Conservation (phyloP, 2,888 invertebrate species). For the Perizoma flavofasciatum region DNA sequence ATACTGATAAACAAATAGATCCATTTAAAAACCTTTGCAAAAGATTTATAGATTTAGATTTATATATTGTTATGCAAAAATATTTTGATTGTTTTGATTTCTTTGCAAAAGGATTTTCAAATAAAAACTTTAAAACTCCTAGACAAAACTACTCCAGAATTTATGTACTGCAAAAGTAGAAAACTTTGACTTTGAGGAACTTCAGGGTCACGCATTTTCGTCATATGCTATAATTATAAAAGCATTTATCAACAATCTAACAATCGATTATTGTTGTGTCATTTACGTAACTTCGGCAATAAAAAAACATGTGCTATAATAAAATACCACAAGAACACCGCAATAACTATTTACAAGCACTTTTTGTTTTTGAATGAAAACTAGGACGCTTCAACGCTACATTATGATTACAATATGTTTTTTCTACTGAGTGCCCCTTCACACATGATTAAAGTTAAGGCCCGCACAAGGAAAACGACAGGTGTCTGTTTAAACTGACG, state of each 20-base stretch:
- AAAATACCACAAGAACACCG: slow-evolving; percentile 7
- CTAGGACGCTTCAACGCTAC: slow-evolving; percentile 24
- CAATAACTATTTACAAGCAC: slow-evolving; percentile 11
- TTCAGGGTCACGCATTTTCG: not conserved
- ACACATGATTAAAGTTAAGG: slow-evolving; percentile 36
- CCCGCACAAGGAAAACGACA: slow-evolving; percentile 3
- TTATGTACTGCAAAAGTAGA: no score
- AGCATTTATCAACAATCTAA: slow-evolving; percentile 9
- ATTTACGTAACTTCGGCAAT: slow-evolving; percentile 14
- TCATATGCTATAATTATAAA: slow-evolving; percentile 3
- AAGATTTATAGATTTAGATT: no score
- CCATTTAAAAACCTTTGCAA: no score
- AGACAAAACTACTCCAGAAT: no score
- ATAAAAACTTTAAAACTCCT: no score
- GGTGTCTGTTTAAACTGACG: not conserved
- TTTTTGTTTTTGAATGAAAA: slow-evolving; percentile 24
- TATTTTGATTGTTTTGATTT: no score
- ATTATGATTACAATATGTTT: slow-evolving; percentile 18
- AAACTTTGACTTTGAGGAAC: no score
- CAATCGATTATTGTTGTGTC: slow-evolving; percentile 22
- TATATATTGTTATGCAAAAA: no score
- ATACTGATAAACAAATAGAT: no score
- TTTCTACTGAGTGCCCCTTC: slow-evolving; percentile 14
- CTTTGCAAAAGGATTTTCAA: no score
- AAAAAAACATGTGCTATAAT: slow-evolving; percentile 18